phyloP scores from a whole-genome alignment of 2,888 invertebrate genomes.

The Diaperis boleti region DNA sequence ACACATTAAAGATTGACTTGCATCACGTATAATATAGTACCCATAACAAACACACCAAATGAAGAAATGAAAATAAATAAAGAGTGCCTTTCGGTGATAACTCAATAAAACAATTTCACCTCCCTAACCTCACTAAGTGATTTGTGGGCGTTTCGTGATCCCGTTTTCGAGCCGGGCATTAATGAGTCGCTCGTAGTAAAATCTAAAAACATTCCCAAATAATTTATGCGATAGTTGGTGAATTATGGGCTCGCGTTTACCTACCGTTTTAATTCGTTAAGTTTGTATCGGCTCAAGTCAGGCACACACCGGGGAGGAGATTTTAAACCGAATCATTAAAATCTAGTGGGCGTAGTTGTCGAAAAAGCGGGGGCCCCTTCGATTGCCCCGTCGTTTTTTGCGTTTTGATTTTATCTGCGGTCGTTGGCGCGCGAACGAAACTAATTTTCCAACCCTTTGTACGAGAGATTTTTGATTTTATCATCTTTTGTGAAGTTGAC shows the following conservation, averaged over 20 bases:
- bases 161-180: conserved; percentile 41
- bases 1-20: no score
- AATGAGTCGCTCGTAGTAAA: conserved; percentile 49
- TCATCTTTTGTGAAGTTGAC: conserved; percentile 36
- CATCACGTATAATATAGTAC: no score
- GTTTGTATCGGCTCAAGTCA: conserved; percentile 56
- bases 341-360: conserved; percentile 12
- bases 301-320: conserved; percentile 52
- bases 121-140: no score
- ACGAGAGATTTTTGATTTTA: conserved; percentile 34
- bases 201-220: conserved; percentile 52
- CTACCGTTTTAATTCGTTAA: conserved; percentile 56
- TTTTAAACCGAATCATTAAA: conserved; percentile 52
- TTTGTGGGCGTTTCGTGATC: conserved; percentile 38
- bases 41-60: no score
- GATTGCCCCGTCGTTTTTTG: no score
- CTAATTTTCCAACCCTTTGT: conserved; percentile 33
- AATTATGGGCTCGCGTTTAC: conserved; percentile 56
- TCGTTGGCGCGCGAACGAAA: conserved; percentile 17
- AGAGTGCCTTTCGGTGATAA: no score
- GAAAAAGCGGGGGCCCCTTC: no score
- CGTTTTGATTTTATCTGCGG: conserved; percentile 16
- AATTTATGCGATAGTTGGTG: conserved; percentile 55
- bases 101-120: no score
- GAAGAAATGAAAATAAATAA: no score